Conservation (phyloP, 23 tunicate species). For the Corella eumyota region DNA sequence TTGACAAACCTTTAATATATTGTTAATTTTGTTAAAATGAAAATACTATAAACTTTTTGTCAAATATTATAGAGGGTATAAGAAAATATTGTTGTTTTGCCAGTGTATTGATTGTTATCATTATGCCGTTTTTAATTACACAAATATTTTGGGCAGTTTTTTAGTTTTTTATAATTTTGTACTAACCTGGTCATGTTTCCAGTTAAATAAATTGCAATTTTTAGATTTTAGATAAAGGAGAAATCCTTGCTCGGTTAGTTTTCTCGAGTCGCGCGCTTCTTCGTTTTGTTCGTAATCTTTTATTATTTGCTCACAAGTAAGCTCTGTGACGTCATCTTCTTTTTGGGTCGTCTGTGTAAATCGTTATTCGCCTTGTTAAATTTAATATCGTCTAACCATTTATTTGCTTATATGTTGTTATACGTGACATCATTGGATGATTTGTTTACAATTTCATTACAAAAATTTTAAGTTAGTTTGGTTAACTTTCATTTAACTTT, state of each 20-base stretch:
- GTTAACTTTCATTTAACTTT: no score
- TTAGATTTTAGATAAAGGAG: conserved; percentile 36
- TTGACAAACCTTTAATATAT: conserved; percentile 61
- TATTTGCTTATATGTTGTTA: no score
- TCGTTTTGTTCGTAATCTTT: conserved; percentile 52
- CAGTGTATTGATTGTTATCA: no score
- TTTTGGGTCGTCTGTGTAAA: conserved; percentile 56
- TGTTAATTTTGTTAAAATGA: no score
- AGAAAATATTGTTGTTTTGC: no score
- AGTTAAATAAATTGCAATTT: conserved; percentile 58
- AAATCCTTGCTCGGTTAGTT: conserved; percentile 51
- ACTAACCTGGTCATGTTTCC: conserved; percentile 74
- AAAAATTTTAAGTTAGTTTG: no score
- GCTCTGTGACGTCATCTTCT: conserved; percentile 53
- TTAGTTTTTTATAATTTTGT: not conserved
- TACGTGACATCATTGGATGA: no score
- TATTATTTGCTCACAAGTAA: conserved; percentile 42
- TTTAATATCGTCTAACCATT: no score
- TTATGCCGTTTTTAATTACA: not conserved
- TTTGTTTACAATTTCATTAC: no score
- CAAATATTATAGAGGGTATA: no score
- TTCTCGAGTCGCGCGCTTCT: conserved; percentile 8
- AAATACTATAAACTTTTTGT: no score
- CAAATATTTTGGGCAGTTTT: not conserved
- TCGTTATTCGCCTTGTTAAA: no score